Conservation (phyloP, 2,797 vertebrate species). For the Selene dorsalis region DNA sequence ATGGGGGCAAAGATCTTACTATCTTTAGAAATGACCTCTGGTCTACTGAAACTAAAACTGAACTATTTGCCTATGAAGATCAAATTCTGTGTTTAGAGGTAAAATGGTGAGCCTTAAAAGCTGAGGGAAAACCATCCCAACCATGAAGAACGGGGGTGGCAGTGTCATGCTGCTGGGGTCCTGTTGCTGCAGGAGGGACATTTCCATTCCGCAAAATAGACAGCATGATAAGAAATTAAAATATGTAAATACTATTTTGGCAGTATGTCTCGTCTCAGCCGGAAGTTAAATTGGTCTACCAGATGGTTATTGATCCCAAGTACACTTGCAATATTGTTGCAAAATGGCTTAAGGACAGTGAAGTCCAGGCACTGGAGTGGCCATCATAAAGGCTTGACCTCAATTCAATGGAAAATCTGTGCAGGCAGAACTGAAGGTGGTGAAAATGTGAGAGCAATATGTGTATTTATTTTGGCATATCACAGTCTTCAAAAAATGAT, state of each 20-base stretch:
- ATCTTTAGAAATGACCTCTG: not conserved
- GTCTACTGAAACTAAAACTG: not conserved
- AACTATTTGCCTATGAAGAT: not conserved
- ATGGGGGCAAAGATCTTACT: not conserved
- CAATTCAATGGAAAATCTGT: too few species aligned
- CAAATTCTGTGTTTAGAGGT: not conserved
- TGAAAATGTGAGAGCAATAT: not conserved
- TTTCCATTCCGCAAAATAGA: too few species aligned
- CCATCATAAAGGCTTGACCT: not conserved
- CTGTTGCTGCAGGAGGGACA: not conserved
- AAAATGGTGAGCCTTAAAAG: not conserved
- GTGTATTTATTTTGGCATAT: too few species aligned
- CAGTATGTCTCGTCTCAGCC: not conserved
- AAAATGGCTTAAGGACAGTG: not conserved
- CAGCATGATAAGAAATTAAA: too few species aligned
- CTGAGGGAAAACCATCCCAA: not conserved
- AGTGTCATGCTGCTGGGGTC: not conserved
- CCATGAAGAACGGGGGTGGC: not conserved
- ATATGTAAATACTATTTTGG: too few species aligned
- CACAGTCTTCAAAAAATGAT: too few species aligned
- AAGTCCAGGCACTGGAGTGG: not conserved
- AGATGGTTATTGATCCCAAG: not conserved
- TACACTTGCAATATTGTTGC: not conserved
- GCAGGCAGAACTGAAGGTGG: too few species aligned
- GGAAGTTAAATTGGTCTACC: conserved; percentile 1